A percentile compares a stretch with the other conserved stretches of the same genome.
These are phyloP conservation scores for Ormyrus labotus DNA, from an alignment of 2,888 invertebrate species.

Conservation along the genomic window DNA sequence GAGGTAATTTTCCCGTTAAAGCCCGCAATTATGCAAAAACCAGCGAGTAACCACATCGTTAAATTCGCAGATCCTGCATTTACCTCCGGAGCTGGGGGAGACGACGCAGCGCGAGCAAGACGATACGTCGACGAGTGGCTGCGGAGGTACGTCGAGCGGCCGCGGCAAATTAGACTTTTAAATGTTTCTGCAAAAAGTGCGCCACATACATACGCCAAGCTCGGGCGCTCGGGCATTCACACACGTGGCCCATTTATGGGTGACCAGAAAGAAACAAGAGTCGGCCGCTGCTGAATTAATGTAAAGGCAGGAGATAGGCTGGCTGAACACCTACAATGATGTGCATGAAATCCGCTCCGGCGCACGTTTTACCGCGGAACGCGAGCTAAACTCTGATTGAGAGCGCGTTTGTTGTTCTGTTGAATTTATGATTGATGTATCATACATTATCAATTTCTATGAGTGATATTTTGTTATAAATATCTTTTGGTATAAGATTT, in stretches of 20 bases:
- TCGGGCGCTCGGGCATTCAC: not conserved
- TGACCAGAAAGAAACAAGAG: constrained; percentile 42
- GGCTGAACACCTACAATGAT: constrained; percentile 73
- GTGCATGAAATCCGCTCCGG: constrained; percentile 62
- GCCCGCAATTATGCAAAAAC: no score
- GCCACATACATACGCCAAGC: constrained; percentile 12
- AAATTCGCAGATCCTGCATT: constrained; percentile 79
- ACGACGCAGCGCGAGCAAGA: constrained; percentile 81
- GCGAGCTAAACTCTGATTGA: constrained; percentile 34
- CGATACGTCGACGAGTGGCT: constrained; percentile 72
- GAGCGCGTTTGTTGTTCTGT: not conserved
- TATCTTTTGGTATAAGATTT: no score
- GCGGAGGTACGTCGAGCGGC: constrained; percentile 71
- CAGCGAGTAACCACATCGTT: not conserved
- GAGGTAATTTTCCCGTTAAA: constrained; percentile 77
- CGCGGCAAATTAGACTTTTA: constrained; percentile 54
- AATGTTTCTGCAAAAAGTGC: constrained; percentile 33
- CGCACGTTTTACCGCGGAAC: constrained; percentile 38
- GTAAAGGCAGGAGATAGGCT: constrained; percentile 73
- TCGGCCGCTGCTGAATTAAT: constrained; percentile 66
- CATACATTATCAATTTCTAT: no score
- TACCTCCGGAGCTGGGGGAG: constrained; percentile 86
- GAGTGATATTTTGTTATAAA: no score
- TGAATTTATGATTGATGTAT: no score
- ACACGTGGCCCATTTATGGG: constrained; percentile 49